Base-by-base conservation (phyloP, 2,113 vertebrate genomes). In the Lathamus discolor region DNA sequence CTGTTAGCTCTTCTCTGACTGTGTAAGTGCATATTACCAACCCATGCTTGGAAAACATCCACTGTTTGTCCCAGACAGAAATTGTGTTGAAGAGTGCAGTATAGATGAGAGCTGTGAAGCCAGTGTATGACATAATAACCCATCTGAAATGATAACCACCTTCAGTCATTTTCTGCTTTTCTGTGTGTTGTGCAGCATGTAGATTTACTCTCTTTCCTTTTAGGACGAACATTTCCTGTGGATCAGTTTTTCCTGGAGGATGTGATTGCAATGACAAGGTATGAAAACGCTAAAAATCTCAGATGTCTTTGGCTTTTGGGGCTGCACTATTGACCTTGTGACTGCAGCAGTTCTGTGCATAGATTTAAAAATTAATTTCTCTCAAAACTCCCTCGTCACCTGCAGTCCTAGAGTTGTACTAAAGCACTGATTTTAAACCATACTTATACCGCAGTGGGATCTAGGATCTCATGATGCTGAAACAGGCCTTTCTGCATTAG, bases 221-320 rank as follows among this genome's bases (percentile, higher is more conserved):
- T 85, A 99, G 99, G 99, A 37, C 98, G 98, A 43, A 99, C 99
- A 0, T 99, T 99, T 96, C 99, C 99, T 41, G 99, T 99, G 63
- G 99, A 99, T 93, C 99, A 99, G 88, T 99, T 98, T 96, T 99
- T 99, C 85, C 98, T 99, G 62, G 99, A 99, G 97, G 99, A 99
- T 94, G 99, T 98, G 62, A 97, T 99, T 75, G 97, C 98, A 83
- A 97, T 99, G 98, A 98, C 99, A 13, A 97, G 98, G 99, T 99
- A 97, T 95, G 90, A 43, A 74, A 55, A 18, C 10, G 18, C 5
- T 10, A 35, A 59, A 59, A 1, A 73, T 91, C 35, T 83, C 41
- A 25, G 25, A 33, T 83, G 5, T 18, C 8, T 87, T 57, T 90
- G 70, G 23, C 75, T 49, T 83, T 67, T 73, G 37, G 70, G 46